These are phyloP conservation scores for Emydura subglobosa DNA, from an alignment of 2,113 vertebrate genomes.

Conservation along the genomic window DNA sequence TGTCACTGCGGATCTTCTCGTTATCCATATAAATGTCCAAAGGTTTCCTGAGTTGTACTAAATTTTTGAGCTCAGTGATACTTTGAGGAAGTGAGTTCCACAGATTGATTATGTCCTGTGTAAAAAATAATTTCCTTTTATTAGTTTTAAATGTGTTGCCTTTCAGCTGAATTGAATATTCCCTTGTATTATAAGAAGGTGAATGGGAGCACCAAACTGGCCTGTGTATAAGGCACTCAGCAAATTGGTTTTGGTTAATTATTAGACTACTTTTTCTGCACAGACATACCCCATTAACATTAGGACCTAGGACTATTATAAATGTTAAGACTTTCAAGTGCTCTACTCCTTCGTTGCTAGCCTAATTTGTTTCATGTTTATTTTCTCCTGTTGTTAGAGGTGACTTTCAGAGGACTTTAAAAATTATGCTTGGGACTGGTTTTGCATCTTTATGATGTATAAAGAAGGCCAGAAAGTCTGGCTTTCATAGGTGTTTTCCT, in stretches of 20 bases:
- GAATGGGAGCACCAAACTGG: not conserved
- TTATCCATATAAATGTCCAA: not conserved
- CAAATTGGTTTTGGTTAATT: not conserved
- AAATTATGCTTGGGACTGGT: not conserved
- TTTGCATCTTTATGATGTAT: not conserved
- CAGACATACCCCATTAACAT: not conserved
- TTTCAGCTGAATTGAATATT: not conserved
- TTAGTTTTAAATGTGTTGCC: not conserved
- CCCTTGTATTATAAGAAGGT: not conserved
- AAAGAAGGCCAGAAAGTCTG: slow-evolving; percentile 14
- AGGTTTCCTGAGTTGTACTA: not conserved
- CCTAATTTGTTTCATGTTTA: not conserved
- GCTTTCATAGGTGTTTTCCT: not conserved
- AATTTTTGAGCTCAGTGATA: not conserved
- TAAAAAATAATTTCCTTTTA: not conserved
- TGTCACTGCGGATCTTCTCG: not conserved
- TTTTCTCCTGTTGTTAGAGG: slow-evolving; percentile 25
- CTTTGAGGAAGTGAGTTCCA: not conserved
- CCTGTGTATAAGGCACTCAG: not conserved
- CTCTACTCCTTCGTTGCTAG: not conserved
- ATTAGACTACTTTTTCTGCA: not conserved
- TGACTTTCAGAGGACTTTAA: slow-evolving; percentile 5
- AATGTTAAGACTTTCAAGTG: not conserved
- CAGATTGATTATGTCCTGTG: not conserved
- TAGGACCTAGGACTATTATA: slow-evolving; percentile 12